phyloP scores from a whole-genome alignment of 2,888 invertebrate species.

The Drosophila pseudotalamancana region DNA sequence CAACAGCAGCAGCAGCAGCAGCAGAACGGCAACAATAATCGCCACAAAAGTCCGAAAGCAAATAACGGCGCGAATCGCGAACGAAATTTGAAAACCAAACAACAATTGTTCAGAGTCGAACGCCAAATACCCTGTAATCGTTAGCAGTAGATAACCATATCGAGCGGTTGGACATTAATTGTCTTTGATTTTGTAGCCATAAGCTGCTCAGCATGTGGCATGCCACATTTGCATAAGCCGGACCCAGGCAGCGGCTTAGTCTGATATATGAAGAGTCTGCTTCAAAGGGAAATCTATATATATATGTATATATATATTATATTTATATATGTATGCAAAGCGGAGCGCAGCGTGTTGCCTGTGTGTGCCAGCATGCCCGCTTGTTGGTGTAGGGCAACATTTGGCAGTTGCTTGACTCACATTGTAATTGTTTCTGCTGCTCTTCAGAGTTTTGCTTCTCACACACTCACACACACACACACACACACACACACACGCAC shows the following conservation, averaged over 20 bases:
- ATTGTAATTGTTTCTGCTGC: conserved; percentile 39
- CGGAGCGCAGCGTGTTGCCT: conserved; percentile 6
- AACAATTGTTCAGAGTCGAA: conserved; percentile 5
- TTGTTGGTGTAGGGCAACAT: conserved; percentile 31
- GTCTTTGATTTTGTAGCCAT: conserved; percentile 1
- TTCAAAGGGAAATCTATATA: not conserved
- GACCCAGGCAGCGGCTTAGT: conserved; percentile 21
- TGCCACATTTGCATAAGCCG: conserved; percentile 26
- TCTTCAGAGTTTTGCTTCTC: conserved; percentile 27
- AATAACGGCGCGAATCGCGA: conserved; percentile 44
- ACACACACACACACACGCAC: conserved; percentile 1
- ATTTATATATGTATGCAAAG: too few species aligned
- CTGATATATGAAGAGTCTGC: conserved; percentile 36
- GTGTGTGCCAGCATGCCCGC: conserved; percentile 10
- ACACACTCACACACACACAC: conserved; percentile 11
- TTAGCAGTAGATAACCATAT: too few species aligned
- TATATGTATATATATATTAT: too few species aligned
- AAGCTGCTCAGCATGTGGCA: conserved; percentile 2
- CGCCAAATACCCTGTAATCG: conserved; percentile 20
- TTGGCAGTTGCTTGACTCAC: conserved; percentile 29
- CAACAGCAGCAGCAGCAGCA: conserved; percentile 6
- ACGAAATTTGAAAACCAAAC: not conserved
- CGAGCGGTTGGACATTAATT: not conserved
- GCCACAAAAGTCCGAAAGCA: conserved; percentile 28
- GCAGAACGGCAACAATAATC: conserved; percentile 13